Conservation (phyloP, 2,888 invertebrate genomes). For the Heliconius ethilla region DNA sequence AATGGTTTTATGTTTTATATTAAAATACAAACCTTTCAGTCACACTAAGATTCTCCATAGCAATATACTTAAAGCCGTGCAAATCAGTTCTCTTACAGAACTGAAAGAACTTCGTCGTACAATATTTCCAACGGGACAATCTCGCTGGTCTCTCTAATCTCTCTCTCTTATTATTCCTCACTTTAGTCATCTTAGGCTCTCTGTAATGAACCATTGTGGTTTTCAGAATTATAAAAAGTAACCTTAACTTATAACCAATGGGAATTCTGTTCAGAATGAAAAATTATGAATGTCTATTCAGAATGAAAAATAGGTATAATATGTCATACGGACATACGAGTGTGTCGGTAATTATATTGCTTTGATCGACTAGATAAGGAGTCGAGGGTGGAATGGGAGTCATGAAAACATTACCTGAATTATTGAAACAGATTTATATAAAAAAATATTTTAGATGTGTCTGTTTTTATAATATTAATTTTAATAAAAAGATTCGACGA, state of each 20-base stretch:
- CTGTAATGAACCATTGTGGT: conserved; percentile 35
- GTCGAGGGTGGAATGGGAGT: conserved; percentile 21
- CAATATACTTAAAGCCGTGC: conserved; percentile 87
- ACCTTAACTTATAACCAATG: conserved; percentile 17
- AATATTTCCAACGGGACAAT: conserved; percentile 50
- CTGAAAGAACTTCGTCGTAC: conserved; percentile 65
- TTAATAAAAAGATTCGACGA: background rate
- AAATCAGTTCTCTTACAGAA: conserved; percentile 86
- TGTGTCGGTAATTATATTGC: conserved; percentile 58
- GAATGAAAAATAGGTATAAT: conserved; percentile 50
- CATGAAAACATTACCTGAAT: conserved; percentile 23
- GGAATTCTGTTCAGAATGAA: background rate
- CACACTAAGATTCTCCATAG: conserved; percentile 79
- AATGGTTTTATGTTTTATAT: too few species aligned
- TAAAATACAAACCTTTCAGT: conserved; percentile 78
- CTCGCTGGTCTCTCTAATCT: conserved; percentile 39
- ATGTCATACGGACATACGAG: conserved; percentile 50
- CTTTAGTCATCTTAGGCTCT: conserved; percentile 11
- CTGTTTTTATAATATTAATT: background rate
- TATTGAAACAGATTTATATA: conserved; percentile 8
- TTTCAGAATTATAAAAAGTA: conserved; percentile 24
- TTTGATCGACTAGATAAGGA: conserved; percentile 56
- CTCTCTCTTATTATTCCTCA: conserved; percentile 31
- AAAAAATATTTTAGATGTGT: background rate
- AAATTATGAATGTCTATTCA: conserved; percentile 36